phyloP scores from a whole-genome alignment of 2,888 invertebrate species.

The Poecilus cupreus region DNA sequence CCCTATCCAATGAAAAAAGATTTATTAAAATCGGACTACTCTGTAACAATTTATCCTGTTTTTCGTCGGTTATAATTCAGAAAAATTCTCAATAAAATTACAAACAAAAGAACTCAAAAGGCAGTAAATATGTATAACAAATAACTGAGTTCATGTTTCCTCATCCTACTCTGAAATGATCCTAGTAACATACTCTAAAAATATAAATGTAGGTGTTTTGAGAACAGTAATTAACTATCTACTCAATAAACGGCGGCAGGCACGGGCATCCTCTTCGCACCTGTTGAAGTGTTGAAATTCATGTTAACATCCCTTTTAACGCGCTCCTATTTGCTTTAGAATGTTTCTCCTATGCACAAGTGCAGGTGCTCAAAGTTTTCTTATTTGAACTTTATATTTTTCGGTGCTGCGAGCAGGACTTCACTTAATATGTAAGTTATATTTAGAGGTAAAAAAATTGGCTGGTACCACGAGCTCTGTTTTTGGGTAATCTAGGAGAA shows the following conservation, averaged over 20 bases:
- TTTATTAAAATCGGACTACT: no score
- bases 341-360: neutral
- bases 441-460: no score
- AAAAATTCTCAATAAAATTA: no score
- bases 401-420: neutral
- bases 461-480: no score
- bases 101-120: no score
- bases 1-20: no score
- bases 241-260: constrained; percentile 54
- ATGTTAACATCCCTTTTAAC: constrained; percentile 48
- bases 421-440: neutral
- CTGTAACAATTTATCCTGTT: no score
- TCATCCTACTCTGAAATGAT: neutral
- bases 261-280: constrained; percentile 51
- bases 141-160: no score
- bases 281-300: constrained; percentile 56
- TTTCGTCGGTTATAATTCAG: no score
- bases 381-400: neutral
- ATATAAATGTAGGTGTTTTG: constrained; percentile 12
- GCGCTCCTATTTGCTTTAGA: constrained; percentile 47
- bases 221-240: constrained; percentile 45
- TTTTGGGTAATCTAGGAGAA: no score
- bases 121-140: no score
- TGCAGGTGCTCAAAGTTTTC: neutral
- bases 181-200: neutral